A percentile compares a stretch with the other conserved stretches of the same genome.
Evolutionary conservation across 2,797 vertebrate species (phyloP).

Genomic region (Xyrichtys novacula): DNA sequence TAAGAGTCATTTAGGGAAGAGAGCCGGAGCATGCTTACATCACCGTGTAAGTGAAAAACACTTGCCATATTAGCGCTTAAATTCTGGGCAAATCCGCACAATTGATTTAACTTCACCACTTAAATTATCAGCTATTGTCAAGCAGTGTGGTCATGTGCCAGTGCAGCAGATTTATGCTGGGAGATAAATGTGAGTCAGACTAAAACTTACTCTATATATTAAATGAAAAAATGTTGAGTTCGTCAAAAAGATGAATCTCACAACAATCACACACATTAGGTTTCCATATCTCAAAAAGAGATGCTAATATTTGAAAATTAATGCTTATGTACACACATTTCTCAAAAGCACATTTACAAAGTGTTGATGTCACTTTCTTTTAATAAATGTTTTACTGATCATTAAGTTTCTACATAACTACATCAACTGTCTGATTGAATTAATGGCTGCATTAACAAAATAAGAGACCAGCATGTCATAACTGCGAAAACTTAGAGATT

Average conservation of each 20-base stretch:
- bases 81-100: neutral
- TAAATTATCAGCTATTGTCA: neutral
- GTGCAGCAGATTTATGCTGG: neutral
- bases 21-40: neutral
- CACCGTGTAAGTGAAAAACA: neutral
- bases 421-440: constrained; percentile 4
- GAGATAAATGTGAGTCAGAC: no score
- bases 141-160: neutral
- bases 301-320: no score
- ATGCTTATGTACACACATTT: no score
- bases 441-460: no score
- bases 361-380: no score
- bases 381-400: neutral
- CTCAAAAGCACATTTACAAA: no score
- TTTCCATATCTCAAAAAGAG: neutral
- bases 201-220: no score
- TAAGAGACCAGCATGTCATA: constrained; percentile 3
- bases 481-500: constrained; percentile 25
- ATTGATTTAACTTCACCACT: neutral
- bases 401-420: neutral
- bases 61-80: no score
- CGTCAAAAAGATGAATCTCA: no score
- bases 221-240: no score
- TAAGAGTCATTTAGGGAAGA: constrained; percentile 11
- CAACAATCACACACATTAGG: no score